Percentiles rank a stretch among this genome's conserved stretches.
Evolutionary conservation across 2,797 vertebrate genomes (phyloP).

Genomic region (Rhinophrynus dorsalis): DNA sequence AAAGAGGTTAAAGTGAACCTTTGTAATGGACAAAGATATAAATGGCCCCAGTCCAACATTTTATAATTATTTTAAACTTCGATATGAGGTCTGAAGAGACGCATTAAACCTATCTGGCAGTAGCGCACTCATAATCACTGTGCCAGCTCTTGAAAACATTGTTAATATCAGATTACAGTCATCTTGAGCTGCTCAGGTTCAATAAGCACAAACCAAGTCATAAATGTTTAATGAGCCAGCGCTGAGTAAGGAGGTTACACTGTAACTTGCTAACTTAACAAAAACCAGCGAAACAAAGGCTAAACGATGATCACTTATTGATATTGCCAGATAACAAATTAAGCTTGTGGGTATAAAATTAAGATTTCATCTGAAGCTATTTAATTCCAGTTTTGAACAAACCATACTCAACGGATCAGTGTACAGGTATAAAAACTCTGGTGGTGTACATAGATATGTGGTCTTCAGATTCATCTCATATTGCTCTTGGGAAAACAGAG

Average conservation of each 20-base stretch:
- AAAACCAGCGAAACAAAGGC: constrained; percentile 17
- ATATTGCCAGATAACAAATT: constrained; percentile 18
- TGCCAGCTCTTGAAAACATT: constrained; percentile 37
- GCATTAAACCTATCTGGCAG: constrained; percentile 1
- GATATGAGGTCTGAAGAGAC: too few relatives aligned
- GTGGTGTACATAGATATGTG: not conserved
- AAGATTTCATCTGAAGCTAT: constrained; percentile 10
- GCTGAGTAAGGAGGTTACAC: constrained; percentile 26
- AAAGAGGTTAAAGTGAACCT: too few relatives aligned
- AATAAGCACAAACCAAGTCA: constrained; percentile 28
- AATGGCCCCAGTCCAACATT: too few relatives aligned
- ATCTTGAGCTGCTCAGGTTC: constrained; percentile 29
- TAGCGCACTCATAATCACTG: constrained; percentile 14
- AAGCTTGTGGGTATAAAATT: not conserved
- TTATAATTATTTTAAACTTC: too few relatives aligned
- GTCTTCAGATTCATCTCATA: not conserved
- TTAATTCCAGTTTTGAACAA: not conserved
- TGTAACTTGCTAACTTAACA: constrained; percentile 36
- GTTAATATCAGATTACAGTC: constrained; percentile 28
- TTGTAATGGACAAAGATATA: too few relatives aligned
- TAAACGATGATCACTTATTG: constrained; percentile 30
- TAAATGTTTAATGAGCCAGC: constrained; percentile 35
- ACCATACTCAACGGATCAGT: not conserved
- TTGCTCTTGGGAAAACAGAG: too few relatives aligned
- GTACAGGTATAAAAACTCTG: not conserved